Evolutionary conservation across 1,140 invertebrate genomes (phyloP).

Genomic region (Saccostrea glomerata): DNA sequence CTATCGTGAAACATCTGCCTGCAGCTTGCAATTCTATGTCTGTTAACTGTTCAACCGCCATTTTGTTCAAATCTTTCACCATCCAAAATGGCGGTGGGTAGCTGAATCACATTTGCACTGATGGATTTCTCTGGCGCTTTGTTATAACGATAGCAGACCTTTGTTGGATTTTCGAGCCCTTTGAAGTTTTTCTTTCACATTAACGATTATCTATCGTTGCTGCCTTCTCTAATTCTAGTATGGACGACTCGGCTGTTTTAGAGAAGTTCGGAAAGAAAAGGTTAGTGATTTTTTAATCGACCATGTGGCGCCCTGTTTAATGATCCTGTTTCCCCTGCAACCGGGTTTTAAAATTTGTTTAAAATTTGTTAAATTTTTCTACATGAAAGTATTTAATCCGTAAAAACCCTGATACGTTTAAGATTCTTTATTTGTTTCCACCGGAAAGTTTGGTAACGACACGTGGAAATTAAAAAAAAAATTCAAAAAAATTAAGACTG

Average conservation of each 20-base stretch:
- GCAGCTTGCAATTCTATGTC: constrained; percentile 22
- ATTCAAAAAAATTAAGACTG: background rate
- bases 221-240: background rate
- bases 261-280: constrained; percentile 55
- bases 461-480: background rate
- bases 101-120: constrained; percentile 26
- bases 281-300: constrained; percentile 35
- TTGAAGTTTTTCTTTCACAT: background rate
- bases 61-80: constrained; percentile 32
- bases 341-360: constrained; percentile 1
- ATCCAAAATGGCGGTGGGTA: constrained; percentile 32
- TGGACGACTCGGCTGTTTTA: constrained; percentile 47
- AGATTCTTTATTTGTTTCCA: background rate
- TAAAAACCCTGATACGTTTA: background rate
- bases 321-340: background rate
- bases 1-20: constrained; percentile 29
- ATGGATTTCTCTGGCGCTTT: constrained; percentile 6
- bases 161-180: constrained; percentile 27
- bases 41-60: constrained; percentile 5
- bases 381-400: background rate
- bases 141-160: constrained; percentile 12
- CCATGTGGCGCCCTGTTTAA: constrained; percentile 25
- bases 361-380: background rate
- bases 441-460: background rate
- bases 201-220: constrained; percentile 19